phyloP scores from a whole-genome alignment of 2,797 vertebrate species.

The Oryzias sinensis region DNA sequence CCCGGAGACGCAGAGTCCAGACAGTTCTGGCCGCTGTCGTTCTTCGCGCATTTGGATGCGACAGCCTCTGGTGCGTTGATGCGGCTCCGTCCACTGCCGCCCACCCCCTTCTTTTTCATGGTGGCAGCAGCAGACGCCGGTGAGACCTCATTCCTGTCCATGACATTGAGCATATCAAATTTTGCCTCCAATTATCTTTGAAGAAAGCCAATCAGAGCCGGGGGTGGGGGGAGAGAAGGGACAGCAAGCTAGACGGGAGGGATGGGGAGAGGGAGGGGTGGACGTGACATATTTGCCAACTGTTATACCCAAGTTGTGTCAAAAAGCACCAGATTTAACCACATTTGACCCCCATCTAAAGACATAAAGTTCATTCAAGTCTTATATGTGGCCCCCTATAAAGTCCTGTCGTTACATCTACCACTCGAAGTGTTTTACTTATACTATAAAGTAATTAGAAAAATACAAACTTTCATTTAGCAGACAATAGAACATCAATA shows the following conservation, averaged over 20 bases:
- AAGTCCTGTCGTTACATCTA: too few relatives aligned
- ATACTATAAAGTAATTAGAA: too few relatives aligned
- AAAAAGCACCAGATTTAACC: slow-evolving; percentile 19
- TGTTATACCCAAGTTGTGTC: slow-evolving; percentile 59
- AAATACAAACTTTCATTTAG: too few relatives aligned
- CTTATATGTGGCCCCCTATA: too few relatives aligned
- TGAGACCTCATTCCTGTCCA: slow-evolving; percentile 78
- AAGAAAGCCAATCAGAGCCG: slow-evolving; percentile 67
- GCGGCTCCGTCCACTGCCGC: slow-evolving; percentile 57
- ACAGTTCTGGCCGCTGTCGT: slow-evolving; percentile 66
- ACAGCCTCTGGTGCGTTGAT: slow-evolving; percentile 51
- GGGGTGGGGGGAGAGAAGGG: slow-evolving; percentile 21
- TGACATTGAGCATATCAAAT: slow-evolving; percentile 77
- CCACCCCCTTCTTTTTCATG: slow-evolving; percentile 73
- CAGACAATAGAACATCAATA: too few relatives aligned
- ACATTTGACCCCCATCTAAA: slow-evolving; percentile 16
- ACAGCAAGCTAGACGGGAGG: slow-evolving; percentile 30
- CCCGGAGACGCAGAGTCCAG: slow-evolving; percentile 53
- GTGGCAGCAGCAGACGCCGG: slow-evolving; percentile 69
- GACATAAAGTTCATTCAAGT: slow-evolving; percentile 25
- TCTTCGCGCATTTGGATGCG: slow-evolving; percentile 58
- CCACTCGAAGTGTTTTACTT: too few relatives aligned
- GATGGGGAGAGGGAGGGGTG: slow-evolving; percentile 59
- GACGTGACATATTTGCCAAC: slow-evolving; percentile 78
- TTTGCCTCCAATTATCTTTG: slow-evolving; percentile 75